Conservation (phyloP, 2,888 invertebrate genomes). For the Drosophila prolongata region DNA sequence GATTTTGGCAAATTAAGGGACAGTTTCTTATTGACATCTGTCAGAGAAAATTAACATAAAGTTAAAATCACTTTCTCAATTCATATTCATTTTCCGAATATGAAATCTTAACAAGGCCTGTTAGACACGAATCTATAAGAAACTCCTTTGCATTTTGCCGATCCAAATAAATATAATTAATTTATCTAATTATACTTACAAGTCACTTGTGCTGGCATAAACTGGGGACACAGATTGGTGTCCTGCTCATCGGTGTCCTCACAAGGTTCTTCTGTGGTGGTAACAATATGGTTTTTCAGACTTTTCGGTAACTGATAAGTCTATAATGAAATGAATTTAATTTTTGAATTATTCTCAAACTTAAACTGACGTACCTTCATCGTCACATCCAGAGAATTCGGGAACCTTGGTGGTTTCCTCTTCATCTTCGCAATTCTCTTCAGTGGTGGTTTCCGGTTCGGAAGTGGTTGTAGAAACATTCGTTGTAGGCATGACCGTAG, state of each 20-base stretch:
- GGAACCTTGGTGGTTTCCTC: conserved; percentile 24
- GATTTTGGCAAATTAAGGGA: too few relatives aligned
- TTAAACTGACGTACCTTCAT: conserved; percentile 44
- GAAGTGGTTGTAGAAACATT: conserved; percentile 18
- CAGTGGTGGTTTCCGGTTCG: conserved; percentile 33
- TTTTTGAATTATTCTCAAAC: not conserved
- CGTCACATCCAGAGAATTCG: conserved; percentile 16
- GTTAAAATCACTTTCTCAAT: too few relatives aligned
- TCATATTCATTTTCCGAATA: too few relatives aligned
- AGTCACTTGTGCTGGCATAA: conserved; percentile 38
- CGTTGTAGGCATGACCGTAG: conserved; percentile 10
- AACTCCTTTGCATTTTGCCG: too few relatives aligned
- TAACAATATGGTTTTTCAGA: not conserved
- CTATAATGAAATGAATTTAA: not conserved
- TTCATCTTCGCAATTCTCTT: conserved; percentile 25
- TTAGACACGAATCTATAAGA: too few relatives aligned
- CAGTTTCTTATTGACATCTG: too few relatives aligned
- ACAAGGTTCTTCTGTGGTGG: conserved; percentile 32
- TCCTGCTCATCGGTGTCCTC: conserved; percentile 55
- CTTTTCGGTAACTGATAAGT: not conserved
- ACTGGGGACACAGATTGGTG: conserved; percentile 68
- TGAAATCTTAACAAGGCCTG: too few relatives aligned
- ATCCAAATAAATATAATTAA: too few relatives aligned
- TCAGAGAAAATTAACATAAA: too few relatives aligned
- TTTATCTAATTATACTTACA: conserved; percentile 6